Evolutionary conservation across 2,797 vertebrate genomes (phyloP).

Genomic region (Gymnodraco acuticeps): DNA sequence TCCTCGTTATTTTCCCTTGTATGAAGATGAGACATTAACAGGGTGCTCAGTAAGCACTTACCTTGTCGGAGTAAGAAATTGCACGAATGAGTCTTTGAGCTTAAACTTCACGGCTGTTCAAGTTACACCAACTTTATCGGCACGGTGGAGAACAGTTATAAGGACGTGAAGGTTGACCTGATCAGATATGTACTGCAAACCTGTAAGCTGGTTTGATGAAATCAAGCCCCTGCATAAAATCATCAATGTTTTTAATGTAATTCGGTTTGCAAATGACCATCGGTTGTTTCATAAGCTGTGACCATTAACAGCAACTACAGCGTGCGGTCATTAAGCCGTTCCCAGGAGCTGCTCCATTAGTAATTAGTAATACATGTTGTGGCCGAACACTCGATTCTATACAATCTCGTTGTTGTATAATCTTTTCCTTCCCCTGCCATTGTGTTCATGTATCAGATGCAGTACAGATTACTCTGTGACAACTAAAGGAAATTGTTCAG

Average conservation of each 20-base stretch:
- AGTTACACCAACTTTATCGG: neutral
- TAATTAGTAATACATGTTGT: constrained; percentile 8
- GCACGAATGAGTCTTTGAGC: neutral
- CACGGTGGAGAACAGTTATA: neutral
- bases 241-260: constrained; percentile 27
- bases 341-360: constrained; percentile 13
- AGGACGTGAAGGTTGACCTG: neutral
- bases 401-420: neutral
- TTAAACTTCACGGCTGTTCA: neutral
- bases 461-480: constrained; percentile 26
- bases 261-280: constrained; percentile 18
- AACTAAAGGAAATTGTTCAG: constrained; percentile 7
- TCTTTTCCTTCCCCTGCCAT: neutral
- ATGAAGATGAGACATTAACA: neutral
- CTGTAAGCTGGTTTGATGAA: neutral
- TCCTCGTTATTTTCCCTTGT: constrained; percentile 7
- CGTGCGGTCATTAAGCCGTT: constrained; percentile 14
- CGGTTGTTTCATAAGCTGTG: constrained; percentile 14
- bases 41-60: neutral
- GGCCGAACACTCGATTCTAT: neutral
- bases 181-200: neutral
- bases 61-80: neutral
- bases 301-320: constrained; percentile 10
- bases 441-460: constrained; percentile 3
- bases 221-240: neutral